phyloP scores from a whole-genome alignment of 1,140 invertebrate species.

The Paracyclopina nana region DNA sequence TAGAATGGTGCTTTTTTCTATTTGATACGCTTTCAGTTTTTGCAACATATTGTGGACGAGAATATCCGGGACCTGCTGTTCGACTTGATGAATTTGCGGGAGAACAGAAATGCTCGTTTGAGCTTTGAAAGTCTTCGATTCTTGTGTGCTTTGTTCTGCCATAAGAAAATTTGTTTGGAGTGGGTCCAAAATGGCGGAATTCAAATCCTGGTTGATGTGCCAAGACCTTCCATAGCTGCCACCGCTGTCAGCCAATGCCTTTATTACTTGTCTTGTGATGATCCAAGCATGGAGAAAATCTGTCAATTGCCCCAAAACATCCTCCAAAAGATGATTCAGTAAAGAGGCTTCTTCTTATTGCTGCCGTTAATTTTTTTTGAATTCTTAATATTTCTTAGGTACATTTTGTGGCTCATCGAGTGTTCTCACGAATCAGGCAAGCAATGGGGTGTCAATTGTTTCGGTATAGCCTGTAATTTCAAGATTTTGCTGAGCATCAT shows the following conservation, averaged over 20 bases:
- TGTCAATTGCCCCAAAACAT: slow-evolving; percentile 57
- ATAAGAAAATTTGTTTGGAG: slow-evolving; percentile 92
- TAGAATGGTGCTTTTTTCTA: slow-evolving; percentile 3
- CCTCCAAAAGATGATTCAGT: slow-evolving; percentile 27
- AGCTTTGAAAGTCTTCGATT: slow-evolving; percentile 90
- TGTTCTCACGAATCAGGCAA: slow-evolving; percentile 86
- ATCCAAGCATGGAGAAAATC: slow-evolving; percentile 90
- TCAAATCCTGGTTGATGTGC: slow-evolving; percentile 59
- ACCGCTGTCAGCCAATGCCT: slow-evolving; percentile 88
- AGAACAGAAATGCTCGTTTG: slow-evolving; percentile 67
- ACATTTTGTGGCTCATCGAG: slow-evolving; percentile 78
- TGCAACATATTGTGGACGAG: slow-evolving; percentile 46
- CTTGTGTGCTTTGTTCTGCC: slow-evolving; percentile 71
- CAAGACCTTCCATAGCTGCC: slow-evolving; percentile 74
- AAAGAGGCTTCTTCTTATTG: slow-evolving; percentile 15
- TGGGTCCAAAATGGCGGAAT: slow-evolving; percentile 48
- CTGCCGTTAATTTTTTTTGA: slow-evolving; percentile 10
- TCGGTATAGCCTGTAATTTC: slow-evolving; percentile 78
- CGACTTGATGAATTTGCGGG: slow-evolving; percentile 67
- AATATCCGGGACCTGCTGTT: slow-evolving; percentile 70
- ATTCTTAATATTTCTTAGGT: slow-evolving; percentile 31
- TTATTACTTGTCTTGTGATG: slow-evolving; percentile 89
- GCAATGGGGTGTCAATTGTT: slow-evolving; percentile 94
- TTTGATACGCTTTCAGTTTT: neutral
- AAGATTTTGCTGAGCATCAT: slow-evolving; percentile 76